Percentiles rank a stretch among this genome's conserved stretches.
phyloP scores from a whole-genome alignment of 2,113 vertebrate genomes.

The Nerophis lumbriciformis region DNA sequence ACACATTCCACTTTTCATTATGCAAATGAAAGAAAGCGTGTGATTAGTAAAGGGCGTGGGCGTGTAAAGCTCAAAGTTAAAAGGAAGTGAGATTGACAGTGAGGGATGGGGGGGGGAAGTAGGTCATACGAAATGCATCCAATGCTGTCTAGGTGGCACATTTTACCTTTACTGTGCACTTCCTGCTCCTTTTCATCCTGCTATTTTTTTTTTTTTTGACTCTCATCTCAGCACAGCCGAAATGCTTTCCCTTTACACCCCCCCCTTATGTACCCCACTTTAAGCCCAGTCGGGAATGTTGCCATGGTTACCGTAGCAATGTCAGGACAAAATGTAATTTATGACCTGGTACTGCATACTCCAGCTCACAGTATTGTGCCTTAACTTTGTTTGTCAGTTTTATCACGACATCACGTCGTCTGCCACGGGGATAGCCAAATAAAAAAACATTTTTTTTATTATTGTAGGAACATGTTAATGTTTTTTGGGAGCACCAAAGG shows the following conservation, averaged over 20 bases:
- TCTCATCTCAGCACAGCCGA: conserved; percentile 11
- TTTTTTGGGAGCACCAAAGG: no score
- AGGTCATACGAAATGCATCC: conserved; percentile 19
- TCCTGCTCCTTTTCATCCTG: background rate
- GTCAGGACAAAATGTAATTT: conserved; percentile 18
- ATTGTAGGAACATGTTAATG: no score
- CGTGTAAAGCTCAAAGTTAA: conserved; percentile 11
- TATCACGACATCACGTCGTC: background rate
- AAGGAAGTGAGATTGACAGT: conserved; percentile 5
- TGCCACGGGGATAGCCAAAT: no score
- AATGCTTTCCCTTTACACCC: background rate
- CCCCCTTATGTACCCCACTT: background rate
- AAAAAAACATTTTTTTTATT: no score
- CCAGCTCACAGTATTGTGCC: conserved; percentile 1
- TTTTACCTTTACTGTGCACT: background rate
- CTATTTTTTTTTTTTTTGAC: conserved; percentile 11
- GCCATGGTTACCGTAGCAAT: conserved; percentile 41
- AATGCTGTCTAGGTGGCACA: conserved; percentile 18
- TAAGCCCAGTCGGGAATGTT: conserved; percentile 34
- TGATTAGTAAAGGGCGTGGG: conserved; percentile 26
- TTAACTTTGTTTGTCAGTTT: conserved; percentile 5
- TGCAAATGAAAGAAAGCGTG: conserved; percentile 24
- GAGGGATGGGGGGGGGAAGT: conserved; percentile 23
- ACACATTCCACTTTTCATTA: conserved; percentile 15
- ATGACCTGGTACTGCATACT: conserved; percentile 10